Evolutionary conservation across 2,888 invertebrate species (phyloP).

Genomic region (Mermis nigrescens): DNA sequence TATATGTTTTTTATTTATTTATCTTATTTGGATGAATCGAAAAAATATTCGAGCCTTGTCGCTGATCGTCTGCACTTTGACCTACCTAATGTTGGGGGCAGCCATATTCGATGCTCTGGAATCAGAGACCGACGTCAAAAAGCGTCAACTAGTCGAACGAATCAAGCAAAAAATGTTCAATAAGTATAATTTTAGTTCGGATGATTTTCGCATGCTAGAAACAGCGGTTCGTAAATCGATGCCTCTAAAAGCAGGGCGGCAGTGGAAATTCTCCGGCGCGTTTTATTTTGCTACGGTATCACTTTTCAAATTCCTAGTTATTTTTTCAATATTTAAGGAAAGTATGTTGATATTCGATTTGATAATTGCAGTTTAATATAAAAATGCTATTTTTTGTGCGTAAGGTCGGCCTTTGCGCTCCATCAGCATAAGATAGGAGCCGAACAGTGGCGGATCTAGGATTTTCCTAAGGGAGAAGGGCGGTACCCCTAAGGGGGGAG

Average conservation of each 20-base stretch:
- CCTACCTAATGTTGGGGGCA: conserved; percentile 90
- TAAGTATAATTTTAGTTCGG: conserved; percentile 76
- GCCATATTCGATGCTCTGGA: conserved; percentile 93
- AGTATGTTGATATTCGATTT: too few species aligned
- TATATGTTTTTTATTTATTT: too few species aligned
- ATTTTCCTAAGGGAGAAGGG: too few species aligned
- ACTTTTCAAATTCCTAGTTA: neutral
- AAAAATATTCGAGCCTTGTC: conserved; percentile 92
- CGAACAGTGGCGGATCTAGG: too few species aligned
- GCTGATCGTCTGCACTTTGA: conserved; percentile 86
- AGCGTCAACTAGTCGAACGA: conserved; percentile 17
- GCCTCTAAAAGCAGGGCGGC: conserved; percentile 88
- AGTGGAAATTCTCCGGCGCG: conserved; percentile 97
- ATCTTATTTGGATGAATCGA: too few species aligned
- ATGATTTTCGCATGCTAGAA: conserved; percentile 60
- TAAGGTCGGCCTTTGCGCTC: too few species aligned
- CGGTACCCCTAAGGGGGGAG: too few species aligned
- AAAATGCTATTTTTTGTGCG: too few species aligned
- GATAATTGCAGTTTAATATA: too few species aligned
- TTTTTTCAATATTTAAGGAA: too few species aligned
- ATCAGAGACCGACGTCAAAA: conserved; percentile 65
- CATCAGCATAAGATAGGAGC: too few species aligned
- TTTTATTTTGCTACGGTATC: conserved; percentile 92
- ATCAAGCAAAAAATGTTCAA: conserved; percentile 47
- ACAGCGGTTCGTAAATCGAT: conserved; percentile 82